Evolutionary conservation across 2,888 invertebrate genomes (phyloP).

Genomic region (Phymatocera aterrima): DNA sequence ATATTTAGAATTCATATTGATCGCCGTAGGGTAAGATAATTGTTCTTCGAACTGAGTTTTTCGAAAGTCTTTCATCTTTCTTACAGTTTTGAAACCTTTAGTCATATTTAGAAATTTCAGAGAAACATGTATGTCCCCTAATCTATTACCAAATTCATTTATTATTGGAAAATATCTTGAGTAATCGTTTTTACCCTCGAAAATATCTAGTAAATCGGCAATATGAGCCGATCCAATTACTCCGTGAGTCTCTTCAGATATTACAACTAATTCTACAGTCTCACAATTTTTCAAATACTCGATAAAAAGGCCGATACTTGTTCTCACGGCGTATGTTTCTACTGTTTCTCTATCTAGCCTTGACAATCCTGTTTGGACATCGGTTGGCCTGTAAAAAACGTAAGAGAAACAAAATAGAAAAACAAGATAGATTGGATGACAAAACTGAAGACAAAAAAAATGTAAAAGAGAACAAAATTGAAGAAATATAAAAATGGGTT

Average conservation of each 20-base stretch:
- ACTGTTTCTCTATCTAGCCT: conserved; percentile 56
- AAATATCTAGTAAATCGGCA: conserved; percentile 62
- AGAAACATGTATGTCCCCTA: conserved; percentile 68
- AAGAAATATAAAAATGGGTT: not conserved
- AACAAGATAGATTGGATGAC: not conserved
- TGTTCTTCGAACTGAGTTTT: conserved; percentile 46
- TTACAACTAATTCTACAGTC: conserved; percentile 65
- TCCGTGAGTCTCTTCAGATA: conserved; percentile 60
- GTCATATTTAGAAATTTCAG: conserved; percentile 59
- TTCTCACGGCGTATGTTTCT: conserved; percentile 67
- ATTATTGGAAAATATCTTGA: conserved; percentile 67
- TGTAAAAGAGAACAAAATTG: not conserved
- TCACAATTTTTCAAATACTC: conserved; percentile 71
- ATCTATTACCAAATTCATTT: conserved; percentile 61
- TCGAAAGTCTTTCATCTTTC: conserved; percentile 28
- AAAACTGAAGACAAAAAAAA: no score
- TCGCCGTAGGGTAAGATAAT: not conserved
- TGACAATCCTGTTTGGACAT: conserved; percentile 57
- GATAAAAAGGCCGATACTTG: conserved; percentile 66
- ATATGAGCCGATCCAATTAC: conserved; percentile 65
- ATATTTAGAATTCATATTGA: conserved; percentile 12
- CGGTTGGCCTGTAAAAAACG: conserved; percentile 62
- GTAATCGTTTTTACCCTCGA: conserved; percentile 60
- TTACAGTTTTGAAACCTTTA: conserved; percentile 40
- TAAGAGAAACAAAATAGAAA: conserved; percentile 8